Evolutionary conservation across 2,888 invertebrate species (phyloP).

Genomic region (Trichogramma dendrolimi): DNA sequence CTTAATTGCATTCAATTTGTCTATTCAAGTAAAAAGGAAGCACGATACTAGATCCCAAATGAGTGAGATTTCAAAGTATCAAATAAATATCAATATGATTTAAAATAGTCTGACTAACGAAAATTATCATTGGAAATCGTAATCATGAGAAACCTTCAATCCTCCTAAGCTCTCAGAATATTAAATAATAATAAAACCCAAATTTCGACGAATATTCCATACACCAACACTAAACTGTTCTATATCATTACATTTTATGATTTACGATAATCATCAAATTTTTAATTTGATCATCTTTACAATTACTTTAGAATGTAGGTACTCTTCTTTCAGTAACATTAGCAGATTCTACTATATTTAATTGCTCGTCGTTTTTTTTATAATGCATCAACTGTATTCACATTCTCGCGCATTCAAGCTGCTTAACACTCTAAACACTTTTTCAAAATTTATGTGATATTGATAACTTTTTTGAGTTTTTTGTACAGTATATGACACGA

Average conservation of each 20-base stretch:
- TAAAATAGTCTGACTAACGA: too few relatives aligned
- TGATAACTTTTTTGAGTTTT: background rate
- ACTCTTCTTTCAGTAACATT: constrained; percentile 34
- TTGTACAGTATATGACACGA: constrained; percentile 16
- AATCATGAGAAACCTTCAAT: too few relatives aligned
- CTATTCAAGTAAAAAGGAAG: too few relatives aligned
- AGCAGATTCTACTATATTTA: constrained; percentile 12
- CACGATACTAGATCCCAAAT: too few relatives aligned
- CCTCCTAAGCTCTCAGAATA: too few relatives aligned
- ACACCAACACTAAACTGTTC: constrained; percentile 37
- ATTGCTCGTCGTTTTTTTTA: constrained; percentile 25
- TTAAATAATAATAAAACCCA: background rate
- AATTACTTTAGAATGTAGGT: constrained; percentile 54
- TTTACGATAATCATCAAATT: constrained; percentile 52
- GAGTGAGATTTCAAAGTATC: too few relatives aligned
- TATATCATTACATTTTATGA: constrained; percentile 44
- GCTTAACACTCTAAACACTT: background rate
- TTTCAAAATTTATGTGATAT: constrained; percentile 18
- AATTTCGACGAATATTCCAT: constrained; percentile 42
- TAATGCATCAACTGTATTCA: background rate
- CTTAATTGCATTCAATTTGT: too few relatives aligned
- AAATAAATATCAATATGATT: too few relatives aligned
- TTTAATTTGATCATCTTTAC: constrained; percentile 50
- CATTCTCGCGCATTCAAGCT: background rate
- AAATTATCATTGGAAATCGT: too few relatives aligned